Evolutionary conservation across 2,888 invertebrate genomes (phyloP).

Genomic region (Scrobipalpa atriplicella): DNA sequence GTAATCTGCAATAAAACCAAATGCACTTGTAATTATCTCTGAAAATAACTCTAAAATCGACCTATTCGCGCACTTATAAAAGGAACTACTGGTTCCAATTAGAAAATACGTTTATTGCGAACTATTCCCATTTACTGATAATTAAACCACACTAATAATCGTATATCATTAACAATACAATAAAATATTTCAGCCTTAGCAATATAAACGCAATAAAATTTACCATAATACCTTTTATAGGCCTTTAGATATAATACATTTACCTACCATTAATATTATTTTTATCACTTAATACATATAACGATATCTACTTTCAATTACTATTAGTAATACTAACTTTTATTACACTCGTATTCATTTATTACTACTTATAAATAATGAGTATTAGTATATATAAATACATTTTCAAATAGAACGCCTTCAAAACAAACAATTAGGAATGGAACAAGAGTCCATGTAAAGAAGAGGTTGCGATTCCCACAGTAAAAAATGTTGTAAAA

Average conservation of each 20-base stretch:
- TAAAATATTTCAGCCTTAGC: constrained; percentile 48
- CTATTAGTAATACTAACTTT: background rate
- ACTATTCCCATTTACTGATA: constrained; percentile 41
- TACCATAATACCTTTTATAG: constrained; percentile 54
- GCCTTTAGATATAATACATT: constrained; percentile 45
- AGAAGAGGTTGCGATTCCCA: constrained; percentile 35
- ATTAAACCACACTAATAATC: constrained; percentile 40
- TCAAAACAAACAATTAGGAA: constrained; percentile 16
- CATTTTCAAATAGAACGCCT: too few species aligned
- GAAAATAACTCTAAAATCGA: background rate
- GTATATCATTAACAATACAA: constrained; percentile 43
- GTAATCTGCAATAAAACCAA: background rate
- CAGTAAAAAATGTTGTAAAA: constrained; percentile 50
- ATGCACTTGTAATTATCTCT: background rate
- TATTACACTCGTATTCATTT: background rate
- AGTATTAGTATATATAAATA: too few species aligned
- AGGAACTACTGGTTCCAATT: constrained; percentile 40
- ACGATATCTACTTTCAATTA: background rate
- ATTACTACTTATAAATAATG: background rate
- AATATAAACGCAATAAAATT: constrained; percentile 58
- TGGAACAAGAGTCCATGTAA: background rate
- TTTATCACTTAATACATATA: constrained; percentile 16
- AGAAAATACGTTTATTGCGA: constrained; percentile 36
- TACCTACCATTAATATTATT: background rate
- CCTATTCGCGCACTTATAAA: constrained; percentile 17